phyloP scores from a whole-genome alignment of 2,888 invertebrate genomes.

The Mesodorylaimus sp. region DNA sequence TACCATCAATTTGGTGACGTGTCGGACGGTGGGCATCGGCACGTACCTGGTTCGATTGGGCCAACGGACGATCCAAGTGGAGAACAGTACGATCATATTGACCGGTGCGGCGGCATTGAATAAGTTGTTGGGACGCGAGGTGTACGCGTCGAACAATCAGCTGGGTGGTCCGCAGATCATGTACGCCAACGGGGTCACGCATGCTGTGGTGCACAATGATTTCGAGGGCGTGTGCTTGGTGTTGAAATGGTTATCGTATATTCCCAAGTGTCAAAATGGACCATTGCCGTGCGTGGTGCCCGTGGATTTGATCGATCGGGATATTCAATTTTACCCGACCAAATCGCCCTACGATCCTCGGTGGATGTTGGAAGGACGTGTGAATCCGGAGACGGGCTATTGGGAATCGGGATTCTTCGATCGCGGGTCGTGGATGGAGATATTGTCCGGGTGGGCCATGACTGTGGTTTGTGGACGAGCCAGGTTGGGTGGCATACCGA shows the following conservation, averaged over 20 bases:
- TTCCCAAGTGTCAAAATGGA: slow-evolving; percentile 45
- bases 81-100: slow-evolving; percentile 90
- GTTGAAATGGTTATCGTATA: slow-evolving; percentile 75
- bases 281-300: slow-evolving; percentile 21
- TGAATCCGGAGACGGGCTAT: slow-evolving; percentile 24
- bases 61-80: slow-evolving; percentile 62
- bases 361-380: slow-evolving; percentile 49
- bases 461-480: slow-evolving; percentile 77
- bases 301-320: slow-evolving; percentile 53
- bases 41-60: slow-evolving; percentile 82
- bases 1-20: slow-evolving; percentile 88
- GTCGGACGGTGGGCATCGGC: slow-evolving; percentile 93
- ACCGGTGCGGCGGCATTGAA: slow-evolving; percentile 56
- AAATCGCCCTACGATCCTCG: slow-evolving; percentile 85
- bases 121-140: slow-evolving; percentile 70
- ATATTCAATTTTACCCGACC: slow-evolving; percentile 66
- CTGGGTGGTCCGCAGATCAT: slow-evolving; percentile 96
- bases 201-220: slow-evolving; percentile 72
- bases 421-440: slow-evolving; percentile 51
- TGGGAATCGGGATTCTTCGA: slow-evolving; percentile 91
- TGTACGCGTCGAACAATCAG: slow-evolving; percentile 96
- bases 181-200: slow-evolving; percentile 93
- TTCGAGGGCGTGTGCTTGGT: slow-evolving; percentile 54
- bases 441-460: slow-evolving; percentile 92
- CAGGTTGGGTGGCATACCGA: slow-evolving; percentile 78